These are phyloP conservation scores for Akabosia matsudoensis DNA, from an alignment of 1,140 invertebrate genomes.

Conservation along the genomic window DNA sequence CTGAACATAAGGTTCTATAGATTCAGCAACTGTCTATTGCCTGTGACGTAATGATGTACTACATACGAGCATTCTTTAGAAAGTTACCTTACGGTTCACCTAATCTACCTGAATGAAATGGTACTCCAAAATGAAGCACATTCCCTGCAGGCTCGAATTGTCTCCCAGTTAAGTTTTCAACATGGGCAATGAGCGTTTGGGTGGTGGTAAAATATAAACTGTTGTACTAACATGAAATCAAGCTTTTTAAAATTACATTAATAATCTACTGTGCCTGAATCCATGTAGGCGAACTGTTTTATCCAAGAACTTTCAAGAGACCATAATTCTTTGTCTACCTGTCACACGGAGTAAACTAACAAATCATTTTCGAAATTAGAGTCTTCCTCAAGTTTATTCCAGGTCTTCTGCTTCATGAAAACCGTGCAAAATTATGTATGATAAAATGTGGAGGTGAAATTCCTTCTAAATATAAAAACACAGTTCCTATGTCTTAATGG, in stretches of 20 bases:
- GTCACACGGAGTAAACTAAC: slow-evolving; percentile 44
- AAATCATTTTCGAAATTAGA: slow-evolving; percentile 44
- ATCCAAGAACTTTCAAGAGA: not conserved
- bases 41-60: no score
- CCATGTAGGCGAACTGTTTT: not conserved
- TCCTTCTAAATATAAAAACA: no score
- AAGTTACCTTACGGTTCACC: no score
- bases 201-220: not conserved
- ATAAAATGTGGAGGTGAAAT: not conserved
- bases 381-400: slow-evolving; percentile 5
- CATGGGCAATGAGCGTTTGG: not conserved
- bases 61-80: no score
- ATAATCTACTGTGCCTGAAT: not conserved
- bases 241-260: slow-evolving; percentile 19
- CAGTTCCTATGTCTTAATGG: no score
- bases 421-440: not conserved
- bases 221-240: slow-evolving; percentile 20
- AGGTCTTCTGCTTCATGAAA: not conserved
- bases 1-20: no score
- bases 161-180: not conserved
- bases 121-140: not conserved
- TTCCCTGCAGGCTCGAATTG: not conserved
- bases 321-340: slow-evolving; percentile 32
- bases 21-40: no score
- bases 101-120: not conserved